These are phyloP conservation scores for Apodemus agrarius DNA, from an alignment of 2,797 vertebrate species.

Conservation along the genomic window DNA sequence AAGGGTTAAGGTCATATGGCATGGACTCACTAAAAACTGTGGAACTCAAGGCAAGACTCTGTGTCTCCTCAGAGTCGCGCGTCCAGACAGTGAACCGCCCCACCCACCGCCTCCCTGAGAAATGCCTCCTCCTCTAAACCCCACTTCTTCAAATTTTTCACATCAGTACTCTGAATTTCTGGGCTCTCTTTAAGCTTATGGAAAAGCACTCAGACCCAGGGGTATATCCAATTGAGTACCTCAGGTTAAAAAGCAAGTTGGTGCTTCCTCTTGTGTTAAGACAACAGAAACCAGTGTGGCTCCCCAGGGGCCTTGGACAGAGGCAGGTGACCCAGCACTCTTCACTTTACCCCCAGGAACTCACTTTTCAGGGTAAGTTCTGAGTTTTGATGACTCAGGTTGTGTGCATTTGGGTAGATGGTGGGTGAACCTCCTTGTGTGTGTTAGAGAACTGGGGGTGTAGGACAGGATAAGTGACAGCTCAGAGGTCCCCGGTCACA, in stretches of 20 bases:
- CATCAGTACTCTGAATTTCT: neutral
- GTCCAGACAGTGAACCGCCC: neutral
- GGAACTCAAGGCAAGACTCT: neutral
- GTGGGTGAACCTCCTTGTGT: no score
- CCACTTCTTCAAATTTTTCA: neutral
- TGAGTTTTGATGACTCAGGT: neutral
- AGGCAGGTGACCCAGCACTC: neutral
- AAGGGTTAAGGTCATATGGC: neutral
- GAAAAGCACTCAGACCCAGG: neutral
- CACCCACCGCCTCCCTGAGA: neutral
- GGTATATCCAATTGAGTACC: neutral
- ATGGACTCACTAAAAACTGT: neutral
- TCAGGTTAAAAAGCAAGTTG: neutral
- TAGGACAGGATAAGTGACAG: no score
- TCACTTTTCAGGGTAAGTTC: neutral
- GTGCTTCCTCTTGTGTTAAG: neutral
- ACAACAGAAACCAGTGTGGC: neutral
- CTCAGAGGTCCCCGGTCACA: no score
- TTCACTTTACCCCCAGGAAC: neutral
- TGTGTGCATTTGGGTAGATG: accelerated
- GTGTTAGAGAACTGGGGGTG: neutral
- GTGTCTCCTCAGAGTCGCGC: neutral
- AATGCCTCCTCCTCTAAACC: neutral
- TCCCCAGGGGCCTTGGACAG: neutral
- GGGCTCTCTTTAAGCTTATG: neutral